Evolutionary conservation across 2,113 vertebrate genomes (phyloP), one percentile per base, ranked within the genome.

Genomic region (Noturus placidus): DNA sequence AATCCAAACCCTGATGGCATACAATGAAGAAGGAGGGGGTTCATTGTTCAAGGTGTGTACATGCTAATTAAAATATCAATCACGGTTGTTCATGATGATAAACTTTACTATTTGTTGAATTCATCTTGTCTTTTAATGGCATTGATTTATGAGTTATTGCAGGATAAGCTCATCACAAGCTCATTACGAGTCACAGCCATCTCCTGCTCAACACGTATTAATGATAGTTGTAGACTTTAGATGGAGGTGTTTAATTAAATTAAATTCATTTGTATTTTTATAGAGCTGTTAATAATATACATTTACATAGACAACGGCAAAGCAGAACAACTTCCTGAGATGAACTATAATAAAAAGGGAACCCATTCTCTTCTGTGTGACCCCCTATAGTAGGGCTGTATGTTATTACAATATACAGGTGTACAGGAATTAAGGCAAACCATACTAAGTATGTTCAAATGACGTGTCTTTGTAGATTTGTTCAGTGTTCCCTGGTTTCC

Each of bases 1-100:
- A 54, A 89, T 67, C 82, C 95, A 95, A 91, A 93, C 93, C 9
- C 89, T 96, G 33, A 94, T 94, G 56, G 89, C 74, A 25, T 96
- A 95, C 90, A 96, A 95, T 33, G 87, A 94, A 14, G 95, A 96
- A 89, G 95, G 93, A 89, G 93, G 93, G 0, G 87, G 92, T 9
- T 83, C 93, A 0, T 35, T 61, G 22, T 92, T 67, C 88, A 92
- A 65, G 92, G 95, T 96, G 30, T 61, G 46, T n/a, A 4, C 27
- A 54, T 54, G 27, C 27, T 30, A 14, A 8, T 78, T 52, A 50
- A 8, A 22, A 25, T 22, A 76, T 38, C 9, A 27, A 5, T 52
- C 25, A 27, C 0, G 15, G 1, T 14, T 76, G 13, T 35, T 35
- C 67, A 20, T 35, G 15, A 25, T 19, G 0, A n/a, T 63, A 63